Conservation (phyloP, 53 echinoderm and acorn worm species). For the Paelopatides confundens region DNA sequence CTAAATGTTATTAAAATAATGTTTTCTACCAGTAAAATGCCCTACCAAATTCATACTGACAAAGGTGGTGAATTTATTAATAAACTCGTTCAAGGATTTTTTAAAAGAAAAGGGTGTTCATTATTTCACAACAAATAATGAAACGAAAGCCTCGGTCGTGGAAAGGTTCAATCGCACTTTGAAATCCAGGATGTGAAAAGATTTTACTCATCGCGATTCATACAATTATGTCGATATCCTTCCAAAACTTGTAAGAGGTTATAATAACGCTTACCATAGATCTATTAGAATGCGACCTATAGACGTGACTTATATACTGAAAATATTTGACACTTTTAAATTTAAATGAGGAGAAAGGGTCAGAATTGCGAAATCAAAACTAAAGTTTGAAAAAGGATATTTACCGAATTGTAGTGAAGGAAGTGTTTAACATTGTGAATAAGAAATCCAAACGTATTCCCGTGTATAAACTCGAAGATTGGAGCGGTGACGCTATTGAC, state of each 20-base stretch:
- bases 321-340: neutral
- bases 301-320: conserved; percentile 33
- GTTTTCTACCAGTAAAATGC: conserved; percentile 25
- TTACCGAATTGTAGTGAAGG: conserved; percentile 53
- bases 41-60: conserved; percentile 56
- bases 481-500: neutral
- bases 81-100: conserved; percentile 47
- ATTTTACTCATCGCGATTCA: conserved; percentile 24
- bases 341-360: conserved; percentile 7
- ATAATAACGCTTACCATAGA: conserved; percentile 53
- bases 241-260: conserved; percentile 30
- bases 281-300: conserved; percentile 64
- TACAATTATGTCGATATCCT: neutral
- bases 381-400: conserved; percentile 53
- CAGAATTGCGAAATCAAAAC: conserved; percentile 47
- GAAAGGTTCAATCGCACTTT: neutral
- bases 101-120: conserved; percentile 57
- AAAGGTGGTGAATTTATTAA: conserved; percentile 76
- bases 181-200: conserved; percentile 52
- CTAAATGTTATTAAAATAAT: conserved; percentile 56
- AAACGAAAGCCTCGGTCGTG: conserved; percentile 39
- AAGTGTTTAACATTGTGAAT: conserved; percentile 15
- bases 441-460: neutral
- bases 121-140: conserved; percentile 68
- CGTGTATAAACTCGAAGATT: conserved; percentile 47